A percentile compares a stretch with the other conserved stretches of the same genome.
phyloP scores from a whole-genome alignment of 2,113 vertebrate species.

The Crotalus horridus region DNA sequence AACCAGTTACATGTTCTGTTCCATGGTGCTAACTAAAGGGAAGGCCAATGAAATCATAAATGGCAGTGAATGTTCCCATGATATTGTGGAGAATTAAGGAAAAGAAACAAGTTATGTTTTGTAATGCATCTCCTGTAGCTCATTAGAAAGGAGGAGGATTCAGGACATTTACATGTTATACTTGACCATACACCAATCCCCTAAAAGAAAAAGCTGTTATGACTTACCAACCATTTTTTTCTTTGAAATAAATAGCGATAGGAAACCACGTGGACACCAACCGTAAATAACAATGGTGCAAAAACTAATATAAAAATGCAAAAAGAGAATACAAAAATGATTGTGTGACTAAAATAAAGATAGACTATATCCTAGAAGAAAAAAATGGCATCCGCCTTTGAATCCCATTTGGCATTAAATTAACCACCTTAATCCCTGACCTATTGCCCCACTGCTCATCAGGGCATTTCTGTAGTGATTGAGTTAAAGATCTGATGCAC shows the following conservation, averaged over 20 bases:
- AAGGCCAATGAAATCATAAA: neutral
- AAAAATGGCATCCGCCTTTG: neutral
- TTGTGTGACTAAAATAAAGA: constrained; percentile 27
- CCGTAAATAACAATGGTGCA: constrained; percentile 28
- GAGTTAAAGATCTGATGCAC: neutral
- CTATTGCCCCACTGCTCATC: neutral
- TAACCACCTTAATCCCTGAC: neutral
- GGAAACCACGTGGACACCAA: constrained; percentile 47
- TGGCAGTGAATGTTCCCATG: neutral
- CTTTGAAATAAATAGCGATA: constrained; percentile 44
- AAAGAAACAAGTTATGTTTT: neutral
- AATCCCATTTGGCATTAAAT: neutral
- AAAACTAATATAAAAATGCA: constrained; percentile 44
- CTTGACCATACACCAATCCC: neutral
- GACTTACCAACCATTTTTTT: constrained; percentile 64
- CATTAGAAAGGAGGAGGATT: neutral
- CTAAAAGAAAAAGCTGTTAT: neutral
- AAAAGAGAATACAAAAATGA: neutral
- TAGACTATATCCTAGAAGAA: neutral
- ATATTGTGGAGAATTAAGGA: neutral
- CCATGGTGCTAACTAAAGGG: neutral
- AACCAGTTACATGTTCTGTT: neutral
- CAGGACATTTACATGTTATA: neutral
- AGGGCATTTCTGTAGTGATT: neutral
- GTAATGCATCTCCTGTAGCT: neutral